Conservation (phyloP, 2,113 vertebrate genomes). For the Mirounga angustirostris region DNA sequence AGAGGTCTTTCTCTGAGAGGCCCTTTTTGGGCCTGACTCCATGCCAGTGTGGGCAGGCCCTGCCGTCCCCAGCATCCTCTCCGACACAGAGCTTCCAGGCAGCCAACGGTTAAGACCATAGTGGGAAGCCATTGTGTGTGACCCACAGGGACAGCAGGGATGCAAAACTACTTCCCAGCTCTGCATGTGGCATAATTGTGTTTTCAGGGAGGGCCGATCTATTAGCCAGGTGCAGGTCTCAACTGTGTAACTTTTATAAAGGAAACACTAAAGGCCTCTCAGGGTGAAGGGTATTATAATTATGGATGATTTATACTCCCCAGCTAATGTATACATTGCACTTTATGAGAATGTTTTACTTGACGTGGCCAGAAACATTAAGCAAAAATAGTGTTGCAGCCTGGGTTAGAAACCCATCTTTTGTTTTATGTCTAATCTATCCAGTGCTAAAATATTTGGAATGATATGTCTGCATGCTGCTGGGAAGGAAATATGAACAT, state of each 20-base stretch:
- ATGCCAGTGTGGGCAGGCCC: neutral
- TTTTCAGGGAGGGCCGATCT: constrained; percentile 80
- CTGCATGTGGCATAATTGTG: constrained; percentile 85
- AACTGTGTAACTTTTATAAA: constrained; percentile 75
- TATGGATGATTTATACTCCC: constrained; percentile 76
- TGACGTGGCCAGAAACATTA: constrained; percentile 71
- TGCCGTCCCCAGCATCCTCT: neutral
- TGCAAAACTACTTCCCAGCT: constrained; percentile 66
- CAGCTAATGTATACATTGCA: constrained; percentile 10
- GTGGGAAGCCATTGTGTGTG: constrained; percentile 53
- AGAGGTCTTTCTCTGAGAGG: neutral
- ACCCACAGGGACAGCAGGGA: constrained; percentile 50
- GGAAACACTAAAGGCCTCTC: constrained; percentile 73
- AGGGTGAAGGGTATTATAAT: constrained; percentile 75
- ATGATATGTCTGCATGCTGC: neutral
- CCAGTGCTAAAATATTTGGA: constrained; percentile 64
- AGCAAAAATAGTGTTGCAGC: constrained; percentile 50
- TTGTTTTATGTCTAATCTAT: constrained; percentile 64
- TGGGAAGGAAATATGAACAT: constrained; percentile 64
- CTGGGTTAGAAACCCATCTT: constrained; percentile 27
- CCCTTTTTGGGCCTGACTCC: neutral
- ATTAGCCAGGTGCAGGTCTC: constrained; percentile 76
- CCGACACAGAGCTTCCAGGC: constrained; percentile 35
- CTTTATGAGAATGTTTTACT: constrained; percentile 60
- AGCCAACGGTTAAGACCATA: constrained; percentile 75